Evolutionary conservation across 2,797 vertebrate genomes (phyloP).

Genomic region (Bucorvus abyssinicus): DNA sequence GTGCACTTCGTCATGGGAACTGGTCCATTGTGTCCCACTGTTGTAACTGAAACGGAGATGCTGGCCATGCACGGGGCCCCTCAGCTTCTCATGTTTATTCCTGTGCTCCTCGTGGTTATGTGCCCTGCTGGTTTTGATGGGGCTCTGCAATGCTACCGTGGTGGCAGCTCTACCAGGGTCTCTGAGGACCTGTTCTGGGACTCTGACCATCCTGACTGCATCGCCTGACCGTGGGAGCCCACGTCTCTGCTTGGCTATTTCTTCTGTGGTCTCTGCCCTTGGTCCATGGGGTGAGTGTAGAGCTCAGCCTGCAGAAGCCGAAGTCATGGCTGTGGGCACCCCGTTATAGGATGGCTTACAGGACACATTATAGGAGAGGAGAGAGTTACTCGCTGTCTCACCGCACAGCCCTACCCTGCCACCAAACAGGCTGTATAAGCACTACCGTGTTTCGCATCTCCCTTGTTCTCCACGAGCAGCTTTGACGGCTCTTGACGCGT

Average conservation of each 20-base stretch:
- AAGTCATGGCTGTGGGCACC: neutral
- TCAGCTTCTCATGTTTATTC: neutral
- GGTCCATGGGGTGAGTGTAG: rapidly evolving
- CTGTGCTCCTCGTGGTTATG: rapidly evolving
- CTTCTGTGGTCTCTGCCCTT: neutral
- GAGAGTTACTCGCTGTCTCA: neutral
- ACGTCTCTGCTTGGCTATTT: rapidly evolving
- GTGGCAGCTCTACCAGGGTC: neutral
- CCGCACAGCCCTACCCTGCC: neutral
- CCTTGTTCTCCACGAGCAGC: neutral
- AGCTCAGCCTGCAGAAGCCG: neutral
- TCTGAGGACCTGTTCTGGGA: neutral
- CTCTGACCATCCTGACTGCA: neutral
- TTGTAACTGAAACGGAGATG: neutral
- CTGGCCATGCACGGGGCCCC: rapidly evolving
- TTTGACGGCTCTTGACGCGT: neutral
- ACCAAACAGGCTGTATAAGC: neutral
- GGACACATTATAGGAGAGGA: neutral
- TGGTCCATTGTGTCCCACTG: rapidly evolving
- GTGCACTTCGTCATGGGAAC: rapidly evolving
- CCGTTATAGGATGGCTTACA: too few species aligned
- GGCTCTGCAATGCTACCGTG: rapidly evolving
- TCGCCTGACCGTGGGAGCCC: rapidly evolving
- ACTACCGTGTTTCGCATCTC: neutral
- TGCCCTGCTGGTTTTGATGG: rapidly evolving